Evolutionary conservation across 2,113 vertebrate species (phyloP).

Genomic region (Pithys albifrons): DNA sequence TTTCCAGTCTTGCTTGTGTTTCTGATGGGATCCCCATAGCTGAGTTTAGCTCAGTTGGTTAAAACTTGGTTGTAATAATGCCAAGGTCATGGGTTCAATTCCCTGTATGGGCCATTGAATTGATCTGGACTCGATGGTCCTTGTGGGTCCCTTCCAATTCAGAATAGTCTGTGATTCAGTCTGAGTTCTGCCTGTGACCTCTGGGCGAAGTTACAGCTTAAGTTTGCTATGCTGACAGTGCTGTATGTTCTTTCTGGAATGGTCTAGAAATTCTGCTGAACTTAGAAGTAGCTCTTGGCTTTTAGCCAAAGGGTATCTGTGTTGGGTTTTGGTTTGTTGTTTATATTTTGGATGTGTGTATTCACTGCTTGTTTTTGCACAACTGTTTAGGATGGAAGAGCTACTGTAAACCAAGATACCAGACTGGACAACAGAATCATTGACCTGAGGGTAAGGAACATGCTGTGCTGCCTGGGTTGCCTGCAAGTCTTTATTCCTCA

Average conservation of each 20-base stretch:
- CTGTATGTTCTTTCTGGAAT: neutral
- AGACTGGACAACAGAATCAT: slow-evolving; percentile 97
- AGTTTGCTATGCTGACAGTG: neutral
- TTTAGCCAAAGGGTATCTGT: neutral
- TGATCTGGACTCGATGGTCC: too few relatives aligned
- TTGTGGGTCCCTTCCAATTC: too few relatives aligned
- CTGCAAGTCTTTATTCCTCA: neutral
- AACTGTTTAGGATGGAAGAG: slow-evolving; percentile 90
- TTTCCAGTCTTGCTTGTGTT: neutral
- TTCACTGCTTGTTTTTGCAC: neutral
- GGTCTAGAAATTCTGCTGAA: neutral
- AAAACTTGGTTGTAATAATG: too few relatives aligned
- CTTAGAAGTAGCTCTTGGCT: neutral
- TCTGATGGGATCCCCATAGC: neutral
- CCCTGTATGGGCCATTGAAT: too few relatives aligned
- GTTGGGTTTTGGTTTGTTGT: neutral
- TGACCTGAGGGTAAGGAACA: slow-evolving; percentile 90
- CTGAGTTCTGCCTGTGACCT: neutral
- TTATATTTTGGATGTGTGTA: neutral
- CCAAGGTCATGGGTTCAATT: too few relatives aligned
- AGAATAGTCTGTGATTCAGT: too few relatives aligned
- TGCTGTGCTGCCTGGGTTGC: neutral
- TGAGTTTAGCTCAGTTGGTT: neutral
- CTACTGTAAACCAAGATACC: slow-evolving; percentile 98
- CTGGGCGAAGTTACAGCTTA: neutral